A percentile compares a stretch with the other conserved stretches of the same genome.
These are phyloP conservation scores for Karalla daura DNA, from an alignment of 2,797 vertebrate species.

Conservation along the genomic window DNA sequence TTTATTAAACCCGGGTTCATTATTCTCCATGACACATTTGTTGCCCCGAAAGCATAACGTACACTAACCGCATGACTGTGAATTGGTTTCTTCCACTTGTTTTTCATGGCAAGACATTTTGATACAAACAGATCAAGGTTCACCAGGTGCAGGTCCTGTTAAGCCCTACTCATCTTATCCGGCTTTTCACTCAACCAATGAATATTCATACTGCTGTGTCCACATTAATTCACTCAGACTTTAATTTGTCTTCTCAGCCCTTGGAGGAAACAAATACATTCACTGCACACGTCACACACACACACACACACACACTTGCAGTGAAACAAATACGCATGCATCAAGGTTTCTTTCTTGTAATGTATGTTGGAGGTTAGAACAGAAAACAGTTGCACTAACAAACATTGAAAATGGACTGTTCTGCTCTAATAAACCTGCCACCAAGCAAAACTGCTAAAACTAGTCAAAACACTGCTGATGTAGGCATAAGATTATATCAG, in stretches of 20 bases:
- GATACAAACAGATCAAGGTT: slow-evolving; percentile 69
- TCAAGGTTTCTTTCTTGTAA: background rate
- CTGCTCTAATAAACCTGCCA: too few relatives aligned
- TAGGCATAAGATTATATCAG: too few relatives aligned
- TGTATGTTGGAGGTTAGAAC: too few relatives aligned
- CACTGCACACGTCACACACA: slow-evolving; percentile 1
- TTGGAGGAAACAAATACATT: slow-evolving; percentile 14
- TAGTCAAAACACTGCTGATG: too few relatives aligned
- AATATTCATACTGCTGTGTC: slow-evolving; percentile 76
- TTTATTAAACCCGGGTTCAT: background rate
- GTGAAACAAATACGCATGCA: background rate
- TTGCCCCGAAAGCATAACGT: slow-evolving; percentile 1
- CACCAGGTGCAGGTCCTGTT: slow-evolving; percentile 76
- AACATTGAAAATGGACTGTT: too few relatives aligned
- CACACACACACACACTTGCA: slow-evolving; percentile 1
- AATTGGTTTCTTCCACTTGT: slow-evolving; percentile 35
- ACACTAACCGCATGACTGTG: background rate
- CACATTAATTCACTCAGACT: slow-evolving; percentile 44
- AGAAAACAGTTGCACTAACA: too few relatives aligned
- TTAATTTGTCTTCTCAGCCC: slow-evolving; percentile 44
- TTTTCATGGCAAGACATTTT: slow-evolving; percentile 37
- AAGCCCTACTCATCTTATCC: slow-evolving; percentile 68
- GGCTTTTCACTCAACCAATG: slow-evolving; percentile 71
- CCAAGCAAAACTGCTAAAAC: too few relatives aligned
- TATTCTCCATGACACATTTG: background rate